Percentiles rank a stretch among this genome's conserved stretches.
Conservation (phyloP, 1,140 invertebrate genomes). For the Trinorchestia longiramus region DNA sequence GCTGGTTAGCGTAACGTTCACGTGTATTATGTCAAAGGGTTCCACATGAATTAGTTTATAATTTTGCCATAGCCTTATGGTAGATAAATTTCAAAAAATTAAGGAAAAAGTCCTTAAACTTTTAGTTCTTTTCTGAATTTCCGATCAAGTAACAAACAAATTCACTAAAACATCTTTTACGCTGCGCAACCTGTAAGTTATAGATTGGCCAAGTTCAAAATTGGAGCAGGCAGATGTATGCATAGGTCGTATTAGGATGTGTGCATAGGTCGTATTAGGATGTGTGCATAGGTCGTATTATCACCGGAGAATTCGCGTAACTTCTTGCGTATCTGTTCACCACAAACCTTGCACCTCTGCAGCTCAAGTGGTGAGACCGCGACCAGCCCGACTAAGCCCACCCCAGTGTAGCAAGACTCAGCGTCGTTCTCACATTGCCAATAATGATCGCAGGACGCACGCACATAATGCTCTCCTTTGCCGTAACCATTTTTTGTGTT, state of each 20-base stretch:
- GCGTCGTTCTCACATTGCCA: constrained; percentile 37
- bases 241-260: not conserved
- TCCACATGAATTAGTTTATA: not conserved
- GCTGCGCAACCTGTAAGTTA: not conserved
- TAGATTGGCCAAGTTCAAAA: not conserved
- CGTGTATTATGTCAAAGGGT: not conserved
- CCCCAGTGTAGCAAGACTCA: not conserved
- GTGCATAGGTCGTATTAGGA: not conserved
- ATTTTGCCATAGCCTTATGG: not conserved
- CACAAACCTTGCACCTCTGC: not conserved
- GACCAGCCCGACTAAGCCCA: not conserved
- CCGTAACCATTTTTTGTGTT: constrained; percentile 36
- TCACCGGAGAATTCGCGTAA: not conserved
- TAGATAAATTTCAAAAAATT: not conserved
- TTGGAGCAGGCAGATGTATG: not conserved
- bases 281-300: not conserved
- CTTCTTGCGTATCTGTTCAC: not conserved
- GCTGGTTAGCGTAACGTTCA: no score
- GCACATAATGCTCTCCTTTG: constrained; percentile 49
- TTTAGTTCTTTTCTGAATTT: not conserved
- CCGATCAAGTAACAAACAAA: not conserved
- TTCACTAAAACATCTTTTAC: not conserved
- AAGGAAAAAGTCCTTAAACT: not conserved
- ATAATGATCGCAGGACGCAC: constrained; percentile 46
- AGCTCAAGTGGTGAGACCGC: not conserved